These are phyloP conservation scores for Zoroaster sp. DNA, from an alignment of 53 echinoderm and acorn worm genomes.

Conservation along the genomic window DNA sequence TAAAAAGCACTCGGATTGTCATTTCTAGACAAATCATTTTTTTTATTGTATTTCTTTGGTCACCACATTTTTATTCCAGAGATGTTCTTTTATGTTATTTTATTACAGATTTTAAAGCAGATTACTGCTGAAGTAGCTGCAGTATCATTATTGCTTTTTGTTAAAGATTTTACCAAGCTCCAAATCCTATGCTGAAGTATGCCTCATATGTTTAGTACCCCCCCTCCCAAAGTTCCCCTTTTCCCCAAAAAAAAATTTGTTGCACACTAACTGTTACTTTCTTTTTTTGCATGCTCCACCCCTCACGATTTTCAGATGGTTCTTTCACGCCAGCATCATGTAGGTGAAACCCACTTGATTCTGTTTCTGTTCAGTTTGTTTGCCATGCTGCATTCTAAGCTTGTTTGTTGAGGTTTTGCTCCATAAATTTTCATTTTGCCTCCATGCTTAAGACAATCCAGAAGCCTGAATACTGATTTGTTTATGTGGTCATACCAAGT, in stretches of 20 bases:
- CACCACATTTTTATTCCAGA: too few species aligned
- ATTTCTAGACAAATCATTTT: too few species aligned
- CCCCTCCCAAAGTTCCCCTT: neutral
- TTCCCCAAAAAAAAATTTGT: neutral
- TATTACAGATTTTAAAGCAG: too few species aligned
- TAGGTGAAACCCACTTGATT: conserved; percentile 53
- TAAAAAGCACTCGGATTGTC: too few species aligned
- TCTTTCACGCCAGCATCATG: conserved; percentile 33
- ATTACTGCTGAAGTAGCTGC: too few species aligned
- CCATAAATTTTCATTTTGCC: neutral
- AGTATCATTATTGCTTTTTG: too few species aligned
- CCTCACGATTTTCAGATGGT: conserved; percentile 54
- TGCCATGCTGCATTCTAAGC: neutral
- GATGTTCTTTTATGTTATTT: too few species aligned
- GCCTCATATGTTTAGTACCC: too few species aligned
- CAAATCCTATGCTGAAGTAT: too few species aligned
- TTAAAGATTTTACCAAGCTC: too few species aligned
- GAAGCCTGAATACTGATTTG: neutral
- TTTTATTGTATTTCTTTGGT: too few species aligned
- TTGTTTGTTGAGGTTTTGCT: neutral
- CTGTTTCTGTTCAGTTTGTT: conserved; percentile 1
- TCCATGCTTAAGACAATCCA: neutral
- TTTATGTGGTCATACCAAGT: neutral
- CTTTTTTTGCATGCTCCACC: conserved; percentile 38
- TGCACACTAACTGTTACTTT: conserved; percentile 39